Conservation (phyloP, 2,888 invertebrate species). For the Ochropleura leucogaster region DNA sequence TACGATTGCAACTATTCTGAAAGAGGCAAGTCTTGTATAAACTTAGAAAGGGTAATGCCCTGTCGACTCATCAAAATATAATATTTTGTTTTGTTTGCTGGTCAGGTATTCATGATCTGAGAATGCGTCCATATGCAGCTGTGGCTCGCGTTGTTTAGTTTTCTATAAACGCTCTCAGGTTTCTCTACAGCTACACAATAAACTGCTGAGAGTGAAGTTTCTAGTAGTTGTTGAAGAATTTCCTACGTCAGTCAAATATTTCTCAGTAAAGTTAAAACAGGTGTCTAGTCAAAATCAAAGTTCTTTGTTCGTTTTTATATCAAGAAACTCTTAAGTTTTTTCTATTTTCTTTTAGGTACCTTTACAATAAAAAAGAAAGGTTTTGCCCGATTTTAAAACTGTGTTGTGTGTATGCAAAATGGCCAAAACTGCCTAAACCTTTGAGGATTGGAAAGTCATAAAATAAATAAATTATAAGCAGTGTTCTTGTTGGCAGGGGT, state of each 20-base stretch:
- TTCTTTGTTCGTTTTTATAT: background rate
- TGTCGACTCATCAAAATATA: conserved; percentile 73
- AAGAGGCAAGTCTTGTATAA: conserved; percentile 54
- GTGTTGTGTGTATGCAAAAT: background rate
- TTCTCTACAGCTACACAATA: conserved; percentile 62
- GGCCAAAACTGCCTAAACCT: background rate
- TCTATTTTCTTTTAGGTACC: background rate
- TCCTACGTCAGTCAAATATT: conserved; percentile 47
- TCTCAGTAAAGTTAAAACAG: conserved; percentile 36
- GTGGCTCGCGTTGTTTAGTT: conserved; percentile 70
- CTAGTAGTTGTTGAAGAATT: conserved; percentile 57
- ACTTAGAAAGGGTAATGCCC: conserved; percentile 79
- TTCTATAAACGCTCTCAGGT: conserved; percentile 71
- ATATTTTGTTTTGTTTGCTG: conserved; percentile 69
- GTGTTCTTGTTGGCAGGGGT: conserved; percentile 41
- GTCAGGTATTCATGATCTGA: conserved; percentile 64
- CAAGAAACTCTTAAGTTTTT: background rate
- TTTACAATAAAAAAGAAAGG: background rate
- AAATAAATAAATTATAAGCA: conserved; percentile 20
- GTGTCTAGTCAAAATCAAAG: background rate
- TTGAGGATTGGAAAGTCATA: conserved; percentile 10
- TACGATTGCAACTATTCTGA: conserved; percentile 49
- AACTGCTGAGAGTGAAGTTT: conserved; percentile 56
- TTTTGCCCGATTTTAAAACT: background rate
- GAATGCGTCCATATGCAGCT: conserved; percentile 71